A percentile compares a stretch with the other conserved stretches of the same genome.
phyloP scores from a whole-genome alignment of 2,113 vertebrate species.

The Thamnophis sirtalis region DNA sequence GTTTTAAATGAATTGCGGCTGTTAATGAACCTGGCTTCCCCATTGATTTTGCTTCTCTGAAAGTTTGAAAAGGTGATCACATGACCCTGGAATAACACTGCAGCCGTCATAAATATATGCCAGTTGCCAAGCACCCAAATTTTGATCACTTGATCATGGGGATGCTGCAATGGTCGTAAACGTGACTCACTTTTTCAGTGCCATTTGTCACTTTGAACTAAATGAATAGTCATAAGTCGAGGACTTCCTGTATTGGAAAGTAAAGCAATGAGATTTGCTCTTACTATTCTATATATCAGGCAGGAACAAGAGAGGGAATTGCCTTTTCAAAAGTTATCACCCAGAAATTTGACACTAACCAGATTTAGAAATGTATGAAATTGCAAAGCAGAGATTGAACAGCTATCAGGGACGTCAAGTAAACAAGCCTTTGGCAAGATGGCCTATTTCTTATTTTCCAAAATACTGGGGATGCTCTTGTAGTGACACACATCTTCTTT shows the following conservation, averaged over 20 bases:
- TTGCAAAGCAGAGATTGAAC: neutral
- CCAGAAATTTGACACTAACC: neutral
- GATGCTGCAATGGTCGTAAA: neutral
- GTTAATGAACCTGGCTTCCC: neutral
- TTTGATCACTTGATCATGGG: neutral
- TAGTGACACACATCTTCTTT: neutral
- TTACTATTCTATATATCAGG: neutral
- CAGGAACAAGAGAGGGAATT: neutral
- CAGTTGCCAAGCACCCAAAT: neutral
- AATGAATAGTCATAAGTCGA: neutral
- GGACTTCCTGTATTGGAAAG: neutral
- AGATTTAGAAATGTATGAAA: neutral
- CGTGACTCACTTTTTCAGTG: neutral
- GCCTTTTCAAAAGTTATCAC: neutral
- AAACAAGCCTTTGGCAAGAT: neutral
- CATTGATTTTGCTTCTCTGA: neutral
- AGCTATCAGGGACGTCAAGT: too few species aligned
- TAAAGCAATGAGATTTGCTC: neutral
- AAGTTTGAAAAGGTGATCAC: neutral
- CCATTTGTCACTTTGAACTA: neutral
- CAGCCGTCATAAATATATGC: neutral
- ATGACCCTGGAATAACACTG: neutral
- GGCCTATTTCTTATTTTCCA: neutral
- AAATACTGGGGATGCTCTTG: neutral
- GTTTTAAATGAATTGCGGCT: neutral